Conservation (phyloP, 1,140 invertebrate genomes). For the Cotesia chilonis region DNA sequence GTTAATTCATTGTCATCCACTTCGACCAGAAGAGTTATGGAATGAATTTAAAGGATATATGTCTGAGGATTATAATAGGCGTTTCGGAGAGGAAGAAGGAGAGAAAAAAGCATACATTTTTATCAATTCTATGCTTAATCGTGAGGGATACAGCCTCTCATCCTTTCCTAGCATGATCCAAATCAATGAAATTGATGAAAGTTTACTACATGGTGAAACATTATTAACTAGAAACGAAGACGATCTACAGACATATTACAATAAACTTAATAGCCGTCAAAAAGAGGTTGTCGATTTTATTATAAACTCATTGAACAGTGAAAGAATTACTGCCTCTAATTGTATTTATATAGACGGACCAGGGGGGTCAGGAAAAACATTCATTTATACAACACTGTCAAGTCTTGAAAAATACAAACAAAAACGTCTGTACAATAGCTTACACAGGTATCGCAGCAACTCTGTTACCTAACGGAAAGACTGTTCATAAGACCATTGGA, state of each 20-base stretch:
- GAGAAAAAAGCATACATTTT: neutral
- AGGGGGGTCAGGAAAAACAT: neutral
- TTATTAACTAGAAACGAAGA: neutral
- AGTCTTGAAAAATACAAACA: neutral
- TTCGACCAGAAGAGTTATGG: neutral
- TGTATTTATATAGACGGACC: conserved; percentile 6
- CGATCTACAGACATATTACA: neutral
- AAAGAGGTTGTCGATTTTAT: conserved; percentile 5
- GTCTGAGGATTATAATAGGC: neutral
- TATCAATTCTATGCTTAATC: neutral
- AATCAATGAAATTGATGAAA: neutral
- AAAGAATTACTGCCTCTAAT: neutral
- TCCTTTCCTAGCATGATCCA: neutral
- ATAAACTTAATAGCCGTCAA: conserved; percentile 6
- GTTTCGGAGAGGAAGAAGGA: neutral
- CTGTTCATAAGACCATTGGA: neutral
- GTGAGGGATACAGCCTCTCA: neutral
- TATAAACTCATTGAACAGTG: neutral
- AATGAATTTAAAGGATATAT: neutral
- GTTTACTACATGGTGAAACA: neutral
- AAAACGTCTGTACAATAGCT: neutral
- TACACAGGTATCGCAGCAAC: neutral
- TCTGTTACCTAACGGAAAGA: neutral
- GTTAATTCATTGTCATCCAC: neutral
- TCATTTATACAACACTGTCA: neutral